These are phyloP conservation scores for Chionoecetes opilio DNA, from an alignment of 1,140 invertebrate species.

Conservation along the genomic window DNA sequence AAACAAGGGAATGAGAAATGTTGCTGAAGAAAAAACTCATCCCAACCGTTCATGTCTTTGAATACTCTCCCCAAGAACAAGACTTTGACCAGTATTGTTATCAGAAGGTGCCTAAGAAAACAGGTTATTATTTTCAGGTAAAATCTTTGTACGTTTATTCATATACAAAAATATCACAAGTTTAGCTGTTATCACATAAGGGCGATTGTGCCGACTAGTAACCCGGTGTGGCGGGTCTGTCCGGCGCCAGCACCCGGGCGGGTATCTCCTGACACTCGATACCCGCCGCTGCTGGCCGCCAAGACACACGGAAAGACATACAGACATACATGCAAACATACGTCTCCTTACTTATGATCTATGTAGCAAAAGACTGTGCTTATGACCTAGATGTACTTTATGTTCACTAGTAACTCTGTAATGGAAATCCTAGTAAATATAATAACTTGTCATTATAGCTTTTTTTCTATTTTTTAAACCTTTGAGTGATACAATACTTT, in stretches of 20 bases:
- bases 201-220: conserved; percentile 21
- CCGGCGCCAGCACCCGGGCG: neutral
- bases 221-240: neutral
- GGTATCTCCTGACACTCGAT: neutral
- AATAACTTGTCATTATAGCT: neutral
- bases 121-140: neutral
- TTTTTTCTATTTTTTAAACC: neutral
- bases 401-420: neutral
- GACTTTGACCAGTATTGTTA: too few species aligned
- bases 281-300: neutral
- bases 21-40: too few species aligned
- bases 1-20: too few species aligned
- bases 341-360: neutral
- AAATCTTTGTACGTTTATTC: conserved; percentile 58
- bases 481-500: neutral
- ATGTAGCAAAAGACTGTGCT: neutral
- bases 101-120: too few species aligned
- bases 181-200: conserved; percentile 47
- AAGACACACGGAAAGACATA: neutral
- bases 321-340: neutral
- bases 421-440: neutral
- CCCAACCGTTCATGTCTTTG: too few species aligned
- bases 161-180: conserved; percentile 62
- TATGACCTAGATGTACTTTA: neutral
- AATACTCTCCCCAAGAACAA: too few species aligned